Conservation (phyloP, 2,888 invertebrate genomes). For the Tipula confusa region DNA sequence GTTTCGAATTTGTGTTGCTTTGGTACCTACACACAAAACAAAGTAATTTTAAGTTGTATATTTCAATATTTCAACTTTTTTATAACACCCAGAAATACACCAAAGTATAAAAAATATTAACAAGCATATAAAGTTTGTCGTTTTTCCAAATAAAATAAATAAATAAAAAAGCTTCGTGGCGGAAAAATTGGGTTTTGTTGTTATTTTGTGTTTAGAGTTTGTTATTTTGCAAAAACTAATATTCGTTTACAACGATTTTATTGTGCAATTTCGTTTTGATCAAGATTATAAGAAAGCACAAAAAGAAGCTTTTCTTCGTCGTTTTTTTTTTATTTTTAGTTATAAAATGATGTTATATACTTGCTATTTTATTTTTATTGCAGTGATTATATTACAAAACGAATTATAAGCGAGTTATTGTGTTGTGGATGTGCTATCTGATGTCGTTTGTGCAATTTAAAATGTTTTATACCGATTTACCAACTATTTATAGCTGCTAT, state of each 20-base stretch:
- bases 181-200: not conserved
- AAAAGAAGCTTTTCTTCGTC: not conserved
- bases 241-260: slow-evolving; percentile 14
- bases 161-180: not conserved
- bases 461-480: not conserved
- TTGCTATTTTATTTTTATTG: slow-evolving; percentile 1
- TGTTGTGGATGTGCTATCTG: not conserved
- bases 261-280: not conserved
- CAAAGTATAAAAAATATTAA: not conserved
- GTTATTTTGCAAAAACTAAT: slow-evolving; percentile 3
- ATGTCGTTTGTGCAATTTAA: not conserved
- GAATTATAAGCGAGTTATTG: not conserved
- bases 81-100: not conserved
- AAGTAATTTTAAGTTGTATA: not conserved
- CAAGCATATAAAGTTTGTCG: slow-evolving; percentile 20
- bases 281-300: not conserved
- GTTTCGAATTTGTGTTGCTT: not conserved
- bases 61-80: slow-evolving; percentile 20
- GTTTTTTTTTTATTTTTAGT: not conserved
- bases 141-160: not conserved
- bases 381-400: not conserved
- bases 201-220: slow-evolving; percentile 3
- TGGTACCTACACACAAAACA: not conserved
- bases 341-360: not conserved
- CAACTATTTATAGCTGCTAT: no score